Evolutionary conservation across 2,888 invertebrate genomes (phyloP), one percentile per base, ranked within the genome.

Genomic region (Notodonta ziczac): DNA sequence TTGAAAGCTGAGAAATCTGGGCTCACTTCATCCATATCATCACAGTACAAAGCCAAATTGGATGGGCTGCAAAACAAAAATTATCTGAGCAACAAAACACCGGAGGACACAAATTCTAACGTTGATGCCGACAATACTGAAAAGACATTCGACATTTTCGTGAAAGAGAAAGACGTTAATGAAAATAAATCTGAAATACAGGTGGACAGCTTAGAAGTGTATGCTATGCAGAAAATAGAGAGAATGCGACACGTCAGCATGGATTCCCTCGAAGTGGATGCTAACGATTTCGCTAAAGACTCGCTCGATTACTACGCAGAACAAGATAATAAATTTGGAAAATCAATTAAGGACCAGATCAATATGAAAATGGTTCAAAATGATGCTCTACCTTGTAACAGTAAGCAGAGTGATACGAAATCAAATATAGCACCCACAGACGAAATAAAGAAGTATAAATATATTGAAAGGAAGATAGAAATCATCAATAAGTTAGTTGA

Each of bases 401-500:
- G 87, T 63, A 76, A 82, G 16, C 80, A 85, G 51, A 75, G 66
- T n/a, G 84, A 87, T 3, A 70, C 85, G 0, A 92, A 91, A 82
- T 92, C 93, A 74, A 93, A 92, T 56, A 88, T 91, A 69, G 86
- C 89, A 0, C 90, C 90, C 2, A 77, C 86, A n/a, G 94, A 95
- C 56, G 95, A 95, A 73, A 94, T 95, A 7, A 94, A 94, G 72
- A 95, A 95, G 75, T 94, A 95, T 66, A 95, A 95, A 77, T 94
- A 95, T 66, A 96, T 96, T 39, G 96, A 96, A 82, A 92, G 95
- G 61, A 96, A 96, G 82, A 94, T 96, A 13, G 95, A 95, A 77
- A 95, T 96, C 42, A 96, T 96, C 42, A 96, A 96, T 76, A 95
- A 95, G 73, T 78, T 96, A 32, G 96, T 96, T 2, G 96, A 94